Conservation (phyloP, 2,797 vertebrate genomes). For the Eurystomus glaucurus region DNA sequence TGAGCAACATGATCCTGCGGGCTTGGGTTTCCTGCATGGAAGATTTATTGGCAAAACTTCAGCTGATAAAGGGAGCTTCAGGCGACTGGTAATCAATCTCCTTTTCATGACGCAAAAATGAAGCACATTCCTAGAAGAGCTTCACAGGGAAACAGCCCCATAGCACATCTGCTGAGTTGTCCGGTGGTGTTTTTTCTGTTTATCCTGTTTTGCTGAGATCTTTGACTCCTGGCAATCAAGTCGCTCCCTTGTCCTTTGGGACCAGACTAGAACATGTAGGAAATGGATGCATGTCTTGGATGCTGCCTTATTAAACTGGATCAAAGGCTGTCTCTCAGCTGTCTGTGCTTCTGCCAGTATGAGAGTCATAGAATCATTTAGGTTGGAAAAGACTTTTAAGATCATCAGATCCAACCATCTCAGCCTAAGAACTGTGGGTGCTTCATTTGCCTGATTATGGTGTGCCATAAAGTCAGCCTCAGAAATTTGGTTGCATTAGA, state of each 20-base stretch:
- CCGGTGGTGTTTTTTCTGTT: rapidly evolving
- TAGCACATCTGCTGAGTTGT: not conserved
- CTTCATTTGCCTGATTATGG: too few species aligned
- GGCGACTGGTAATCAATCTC: not conserved
- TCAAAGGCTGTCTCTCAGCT: not conserved
- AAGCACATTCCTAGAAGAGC: not conserved
- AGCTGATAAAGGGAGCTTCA: not conserved
- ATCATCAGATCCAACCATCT: too few species aligned
- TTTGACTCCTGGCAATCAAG: not conserved
- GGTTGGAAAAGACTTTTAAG: not conserved
- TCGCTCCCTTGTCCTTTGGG: not conserved
- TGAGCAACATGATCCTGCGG: not conserved
- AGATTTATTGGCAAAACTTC: constrained; percentile 22
- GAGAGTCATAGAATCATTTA: not conserved
- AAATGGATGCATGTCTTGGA: not conserved
- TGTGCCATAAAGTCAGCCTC: too few species aligned
- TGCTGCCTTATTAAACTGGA: not conserved
- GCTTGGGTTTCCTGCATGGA: not conserved
- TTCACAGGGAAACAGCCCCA: not conserved
- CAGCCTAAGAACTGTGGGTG: too few species aligned
- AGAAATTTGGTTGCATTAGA: too few species aligned
- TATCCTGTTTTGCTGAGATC: not conserved
- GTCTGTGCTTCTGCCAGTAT: not conserved
- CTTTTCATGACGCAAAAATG: not conserved
- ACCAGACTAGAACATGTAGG: not conserved